Base-by-base conservation (phyloP, 2,113 vertebrate species). In the Sebastes fasciatus region DNA sequence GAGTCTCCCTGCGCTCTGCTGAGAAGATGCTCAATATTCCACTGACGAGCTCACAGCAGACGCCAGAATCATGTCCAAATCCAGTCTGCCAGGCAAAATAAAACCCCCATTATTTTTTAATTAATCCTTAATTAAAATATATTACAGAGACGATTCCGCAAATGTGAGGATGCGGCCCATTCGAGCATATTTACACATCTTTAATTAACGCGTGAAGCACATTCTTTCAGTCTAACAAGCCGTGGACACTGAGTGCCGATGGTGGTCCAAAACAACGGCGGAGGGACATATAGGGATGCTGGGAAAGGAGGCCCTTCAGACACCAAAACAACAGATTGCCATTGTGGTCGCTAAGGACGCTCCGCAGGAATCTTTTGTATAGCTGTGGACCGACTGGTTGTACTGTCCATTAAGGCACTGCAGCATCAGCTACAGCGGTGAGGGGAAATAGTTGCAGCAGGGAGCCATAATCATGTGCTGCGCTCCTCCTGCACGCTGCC, bases 111-210 rank as follows among this genome's bases (percentile, higher is more conserved):
- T 97, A 98, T 97, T 97, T 98, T 98, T 93, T 97, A 98, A 98
- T 98, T 98, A 98, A 98, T 98, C 96, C 96, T 97, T 98, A 97
- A 99, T 98, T 98, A 98, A 98, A 98, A 98, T 98, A 97, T 97
- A 98, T 98, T 96, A 97, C 96, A 96, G 96, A 94, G 89, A 96
- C 94, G 96, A 98, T 97, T 97, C 97, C 80, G 95, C 97, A 97
- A 97, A 98, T 97, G 98, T 96, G 97, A 95, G 97, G 97, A 97
- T 97, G 96, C 26, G 75, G 96, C 95, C 96, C 96, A 96, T 97
- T 97, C 95, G 96, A 97, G 96, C 97, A 97, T 97, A 98, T 98
- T 98, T 97, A 98, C 97, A 97, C 96, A 96, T 97, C 96, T 97
- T 97, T 99, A 98, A 98, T 98, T 98, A 97, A 97, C 94, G 93